phyloP scores from a whole-genome alignment of 2,888 invertebrate genomes.

The Baronia brevicornis region DNA sequence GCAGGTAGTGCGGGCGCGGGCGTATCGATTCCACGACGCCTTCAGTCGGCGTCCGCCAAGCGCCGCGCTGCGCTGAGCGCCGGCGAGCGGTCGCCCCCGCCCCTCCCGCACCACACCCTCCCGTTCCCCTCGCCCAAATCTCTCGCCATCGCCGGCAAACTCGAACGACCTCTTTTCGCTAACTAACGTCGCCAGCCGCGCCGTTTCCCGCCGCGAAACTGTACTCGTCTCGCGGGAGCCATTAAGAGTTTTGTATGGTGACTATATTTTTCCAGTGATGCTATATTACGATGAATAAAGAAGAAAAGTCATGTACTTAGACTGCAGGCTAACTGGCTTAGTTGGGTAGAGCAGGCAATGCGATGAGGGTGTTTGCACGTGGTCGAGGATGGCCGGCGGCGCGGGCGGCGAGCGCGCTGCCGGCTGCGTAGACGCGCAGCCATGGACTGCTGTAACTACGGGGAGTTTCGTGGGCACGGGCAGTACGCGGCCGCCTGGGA shows the following conservation, averaged over 20 bases:
- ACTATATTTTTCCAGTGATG: too few species aligned
- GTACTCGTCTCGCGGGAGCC: constrained; percentile 44
- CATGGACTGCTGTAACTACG: constrained; percentile 74
- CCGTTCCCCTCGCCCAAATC: constrained; percentile 36
- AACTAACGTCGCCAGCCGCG: constrained; percentile 68
- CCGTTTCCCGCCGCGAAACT: constrained; percentile 65
- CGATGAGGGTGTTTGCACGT: constrained; percentile 43
- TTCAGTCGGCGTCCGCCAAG: constrained; percentile 73
- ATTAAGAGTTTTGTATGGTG: constrained; percentile 3
- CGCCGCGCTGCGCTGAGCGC: constrained; percentile 73
- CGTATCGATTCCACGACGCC: constrained; percentile 70
- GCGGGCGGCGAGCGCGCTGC: constrained; percentile 41
- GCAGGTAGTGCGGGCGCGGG: constrained; percentile 51
- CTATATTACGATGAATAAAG: too few species aligned
- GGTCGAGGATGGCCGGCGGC: constrained; percentile 40
- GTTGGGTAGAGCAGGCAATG: constrained; percentile 24
- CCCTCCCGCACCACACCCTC: constrained; percentile 29
- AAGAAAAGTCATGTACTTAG: constrained; percentile 17
- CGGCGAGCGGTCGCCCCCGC: constrained; percentile 53
- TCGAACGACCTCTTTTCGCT: constrained; percentile 72
- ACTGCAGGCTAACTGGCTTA: constrained; percentile 8
- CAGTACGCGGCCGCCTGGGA: constrained; percentile 47
- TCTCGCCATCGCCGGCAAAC: constrained; percentile 67
- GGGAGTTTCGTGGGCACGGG: constrained; percentile 59
- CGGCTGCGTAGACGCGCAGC: constrained; percentile 46